Conservation (phyloP, 2,797 vertebrate species). For the Rhyacichthys aspro region DNA sequence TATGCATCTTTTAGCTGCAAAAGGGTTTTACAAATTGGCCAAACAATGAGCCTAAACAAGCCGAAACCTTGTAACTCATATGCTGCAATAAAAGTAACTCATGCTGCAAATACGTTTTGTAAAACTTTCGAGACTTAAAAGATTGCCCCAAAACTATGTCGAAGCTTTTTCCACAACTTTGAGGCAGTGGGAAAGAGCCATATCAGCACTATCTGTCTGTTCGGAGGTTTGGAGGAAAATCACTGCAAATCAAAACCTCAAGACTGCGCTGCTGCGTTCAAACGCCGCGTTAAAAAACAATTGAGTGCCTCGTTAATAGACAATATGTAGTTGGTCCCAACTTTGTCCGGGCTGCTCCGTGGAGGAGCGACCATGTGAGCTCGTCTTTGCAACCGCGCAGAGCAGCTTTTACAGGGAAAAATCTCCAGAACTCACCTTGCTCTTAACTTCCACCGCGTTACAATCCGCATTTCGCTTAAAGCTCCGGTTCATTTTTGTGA, state of each 20-base stretch:
- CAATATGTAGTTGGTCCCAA: not conserved
- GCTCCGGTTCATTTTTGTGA: conserved; percentile 89
- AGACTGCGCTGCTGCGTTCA: conserved; percentile 3
- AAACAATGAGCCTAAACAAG: conserved; percentile 12
- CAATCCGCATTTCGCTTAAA: conserved; percentile 89
- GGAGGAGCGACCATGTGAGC: conserved; percentile 2
- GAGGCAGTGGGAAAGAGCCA: conserved; percentile 27
- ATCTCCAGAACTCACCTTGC: conserved; percentile 86
- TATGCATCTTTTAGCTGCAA: too few species aligned
- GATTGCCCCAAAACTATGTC: conserved; percentile 8
- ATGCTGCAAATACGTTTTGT: not conserved
- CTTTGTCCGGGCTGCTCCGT: conserved; percentile 5
- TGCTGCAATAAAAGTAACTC: not conserved
- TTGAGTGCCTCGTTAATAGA: conserved; percentile 2
- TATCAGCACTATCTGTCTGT: conserved; percentile 37
- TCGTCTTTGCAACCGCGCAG: too few species aligned
- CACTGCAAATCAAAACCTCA: conserved; percentile 33
- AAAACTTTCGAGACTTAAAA: not conserved
- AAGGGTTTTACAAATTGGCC: not conserved
- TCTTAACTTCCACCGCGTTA: conserved; percentile 95
- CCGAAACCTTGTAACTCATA: conserved; percentile 12
- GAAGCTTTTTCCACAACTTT: conserved; percentile 29
- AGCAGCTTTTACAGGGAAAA: not conserved
- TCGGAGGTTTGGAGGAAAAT: conserved; percentile 21
- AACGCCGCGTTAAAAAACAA: conserved; percentile 48